Conservation (phyloP, 2,113 vertebrate genomes). For the Eulemur macaco region DNA sequence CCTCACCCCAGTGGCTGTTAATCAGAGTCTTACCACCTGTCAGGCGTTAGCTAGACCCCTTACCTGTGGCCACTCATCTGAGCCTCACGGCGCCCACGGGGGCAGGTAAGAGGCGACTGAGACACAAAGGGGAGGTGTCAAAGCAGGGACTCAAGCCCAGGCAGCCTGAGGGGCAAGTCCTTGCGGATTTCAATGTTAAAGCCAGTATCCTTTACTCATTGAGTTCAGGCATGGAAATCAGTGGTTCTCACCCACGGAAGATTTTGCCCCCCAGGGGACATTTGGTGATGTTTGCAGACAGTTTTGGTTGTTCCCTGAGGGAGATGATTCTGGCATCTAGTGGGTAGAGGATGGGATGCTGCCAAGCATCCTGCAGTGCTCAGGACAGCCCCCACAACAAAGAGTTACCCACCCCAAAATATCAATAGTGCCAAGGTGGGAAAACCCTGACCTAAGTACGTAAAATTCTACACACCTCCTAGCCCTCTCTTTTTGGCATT, state of each 20-base stretch:
- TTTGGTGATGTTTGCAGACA: background rate
- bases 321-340: background rate
- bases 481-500: background rate
- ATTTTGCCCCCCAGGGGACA: background rate
- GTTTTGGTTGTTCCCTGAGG: background rate
- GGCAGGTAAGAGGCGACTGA: background rate
- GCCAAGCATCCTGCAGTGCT: background rate
- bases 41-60: background rate
- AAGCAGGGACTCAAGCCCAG: background rate
- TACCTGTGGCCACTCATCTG: rapidly evolving
- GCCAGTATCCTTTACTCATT: background rate
- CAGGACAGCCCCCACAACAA: background rate
- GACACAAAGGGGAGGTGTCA: background rate
- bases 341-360: background rate
- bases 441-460: background rate
- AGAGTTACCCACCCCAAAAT: background rate
- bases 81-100: rapidly evolving
- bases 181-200: background rate
- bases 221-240: background rate
- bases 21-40: background rate
- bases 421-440: background rate
- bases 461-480: background rate
- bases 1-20: background rate
- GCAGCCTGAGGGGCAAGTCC: background rate
- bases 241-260: background rate